Conservation (phyloP, 2,888 invertebrate species). For the Agrochola lota region DNA sequence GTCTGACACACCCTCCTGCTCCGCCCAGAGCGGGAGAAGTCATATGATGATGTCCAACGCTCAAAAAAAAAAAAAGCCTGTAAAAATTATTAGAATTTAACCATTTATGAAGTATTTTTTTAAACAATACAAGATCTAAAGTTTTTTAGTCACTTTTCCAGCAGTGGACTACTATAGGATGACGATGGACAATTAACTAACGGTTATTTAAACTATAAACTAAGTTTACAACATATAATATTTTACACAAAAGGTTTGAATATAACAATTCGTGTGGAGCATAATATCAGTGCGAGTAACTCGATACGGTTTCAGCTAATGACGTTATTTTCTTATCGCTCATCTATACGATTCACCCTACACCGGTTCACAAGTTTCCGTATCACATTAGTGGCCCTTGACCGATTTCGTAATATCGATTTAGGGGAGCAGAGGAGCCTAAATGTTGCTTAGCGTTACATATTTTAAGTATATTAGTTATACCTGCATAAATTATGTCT, state of each 20-base stretch:
- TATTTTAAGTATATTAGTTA: conserved; percentile 41
- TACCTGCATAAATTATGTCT: not conserved
- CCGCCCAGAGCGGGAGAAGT: too few relatives aligned
- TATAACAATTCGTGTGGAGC: conserved; percentile 13
- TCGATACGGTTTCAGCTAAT: conserved; percentile 72
- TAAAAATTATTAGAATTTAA: too few relatives aligned
- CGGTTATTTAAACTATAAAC: too few relatives aligned
- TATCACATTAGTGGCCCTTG: conserved; percentile 79
- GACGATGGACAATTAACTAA: too few relatives aligned
- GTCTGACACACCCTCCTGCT: too few relatives aligned
- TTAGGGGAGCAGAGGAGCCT: conserved; percentile 46
- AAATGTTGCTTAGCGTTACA: conserved; percentile 53
- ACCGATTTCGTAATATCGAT: conserved; percentile 70
- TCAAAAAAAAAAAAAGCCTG: too few relatives aligned
- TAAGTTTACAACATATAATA: not conserved
- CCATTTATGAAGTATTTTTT: too few relatives aligned
- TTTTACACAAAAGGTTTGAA: conserved; percentile 4
- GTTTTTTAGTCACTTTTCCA: too few relatives aligned
- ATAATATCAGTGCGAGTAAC: conserved; percentile 23
- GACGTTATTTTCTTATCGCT: conserved; percentile 83
- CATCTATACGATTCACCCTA: conserved; percentile 80
- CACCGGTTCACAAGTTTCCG: conserved; percentile 74
- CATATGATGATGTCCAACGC: too few relatives aligned
- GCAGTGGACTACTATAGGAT: not conserved
- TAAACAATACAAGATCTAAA: too few relatives aligned